Base-by-base conservation (phyloP, 2,888 invertebrate genomes). In the Fabriciana adippe region DNA sequence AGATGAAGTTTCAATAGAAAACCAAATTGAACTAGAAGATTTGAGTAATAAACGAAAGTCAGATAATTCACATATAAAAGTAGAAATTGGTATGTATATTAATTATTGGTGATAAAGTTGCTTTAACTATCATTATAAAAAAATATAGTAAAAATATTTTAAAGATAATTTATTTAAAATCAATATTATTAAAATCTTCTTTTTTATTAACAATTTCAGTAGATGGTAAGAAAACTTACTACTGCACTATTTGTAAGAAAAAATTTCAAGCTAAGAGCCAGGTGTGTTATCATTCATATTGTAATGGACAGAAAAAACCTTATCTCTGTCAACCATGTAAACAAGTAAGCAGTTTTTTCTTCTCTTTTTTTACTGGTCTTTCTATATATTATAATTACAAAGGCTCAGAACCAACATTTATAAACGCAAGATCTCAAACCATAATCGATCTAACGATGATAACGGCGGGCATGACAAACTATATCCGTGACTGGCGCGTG, bases 241-340 rank as follows among this genome's bases (percentile, higher is more conserved):
- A 93, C 60, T 97, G 97, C 78, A 94, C 93, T 11, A 86, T 95
- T 26, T 97, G 97, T 77, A 89, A 93, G 55, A 96, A 95, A 82
- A 92, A 88, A 68, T 96, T 96, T 76, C 92, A 92, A 68, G 95
- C 96, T 59, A 94, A 95, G n/a, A 93, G 94, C 16, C 94, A 95
- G 74, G 92, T 94, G 53, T 93, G 93, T 41, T 95, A 95, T 78
- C 95, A 95, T 83, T 89, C 93, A 2, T 94, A 94, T 77, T 95
- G 95, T 80, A 90, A 91, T 74, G 94, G 94, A 70, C 92, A 93
- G 61, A 80, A 85, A 55, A 93, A 94, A 71, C 93, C 93, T 6
- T 93, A 87, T 70, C 86, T 88, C 66, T 94, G 94, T 72, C 78
- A 82, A 2, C 85, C 87, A 54, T 92, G 91, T 69, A 85, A 82